phyloP scores from a whole-genome alignment of 2,888 invertebrate species.

The Sycophila texana region DNA sequence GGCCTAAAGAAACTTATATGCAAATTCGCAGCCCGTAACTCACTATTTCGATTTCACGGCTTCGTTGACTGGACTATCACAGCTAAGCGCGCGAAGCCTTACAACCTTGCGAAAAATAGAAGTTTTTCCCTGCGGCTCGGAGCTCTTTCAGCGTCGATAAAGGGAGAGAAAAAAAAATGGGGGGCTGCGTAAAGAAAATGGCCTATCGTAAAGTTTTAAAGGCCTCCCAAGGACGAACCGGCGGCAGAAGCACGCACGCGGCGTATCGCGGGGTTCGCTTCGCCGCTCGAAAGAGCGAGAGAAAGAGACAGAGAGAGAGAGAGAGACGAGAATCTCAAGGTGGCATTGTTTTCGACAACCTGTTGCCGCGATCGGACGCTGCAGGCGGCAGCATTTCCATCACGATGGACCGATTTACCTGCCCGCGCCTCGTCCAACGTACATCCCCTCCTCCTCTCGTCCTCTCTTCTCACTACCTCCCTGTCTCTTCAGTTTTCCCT shows the following conservation, averaged over 20 bases:
- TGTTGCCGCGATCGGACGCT: constrained; percentile 65
- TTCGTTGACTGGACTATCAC: too few relatives aligned
- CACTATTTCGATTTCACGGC: too few relatives aligned
- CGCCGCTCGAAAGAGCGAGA: neutral
- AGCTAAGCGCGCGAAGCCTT: neutral
- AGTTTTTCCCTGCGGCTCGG: neutral
- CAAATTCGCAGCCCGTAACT: too few relatives aligned
- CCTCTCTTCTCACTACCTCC: too few relatives aligned
- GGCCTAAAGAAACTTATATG: too few relatives aligned
- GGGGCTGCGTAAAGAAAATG: neutral
- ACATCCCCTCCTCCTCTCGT: constrained; percentile 1
- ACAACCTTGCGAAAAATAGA: constrained; percentile 18
- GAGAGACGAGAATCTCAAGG: constrained; percentile 29
- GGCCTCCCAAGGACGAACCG: constrained; percentile 14
- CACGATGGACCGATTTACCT: constrained; percentile 66
- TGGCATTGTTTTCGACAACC: constrained; percentile 54
- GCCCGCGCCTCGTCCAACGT: constrained; percentile 58
- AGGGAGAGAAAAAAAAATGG: neutral
- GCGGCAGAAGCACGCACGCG: neutral
- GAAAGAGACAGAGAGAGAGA: neutral
- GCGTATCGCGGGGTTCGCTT: neutral
- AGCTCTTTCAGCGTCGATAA: constrained; percentile 19
- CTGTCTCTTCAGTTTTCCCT: constrained; percentile 2
- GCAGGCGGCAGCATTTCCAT: constrained; percentile 48
- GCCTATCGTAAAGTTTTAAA: constrained; percentile 21